These are phyloP conservation scores for Monochamus saltuarius DNA, from an alignment of 1,140 invertebrate genomes.

Conservation along the genomic window DNA sequence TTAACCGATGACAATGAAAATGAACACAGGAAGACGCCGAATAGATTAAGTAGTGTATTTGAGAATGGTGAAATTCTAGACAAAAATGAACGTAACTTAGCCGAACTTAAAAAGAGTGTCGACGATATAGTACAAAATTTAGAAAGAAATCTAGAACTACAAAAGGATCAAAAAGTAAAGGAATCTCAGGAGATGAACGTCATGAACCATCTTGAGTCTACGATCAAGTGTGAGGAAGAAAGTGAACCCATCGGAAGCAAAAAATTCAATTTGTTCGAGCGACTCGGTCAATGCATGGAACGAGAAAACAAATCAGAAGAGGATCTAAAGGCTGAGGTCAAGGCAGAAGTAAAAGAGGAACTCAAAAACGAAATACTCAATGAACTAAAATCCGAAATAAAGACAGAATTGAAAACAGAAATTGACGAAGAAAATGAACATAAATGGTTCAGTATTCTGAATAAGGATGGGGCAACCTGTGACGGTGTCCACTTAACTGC, in stretches of 20 bases:
- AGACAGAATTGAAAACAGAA: slow-evolving; percentile 52
- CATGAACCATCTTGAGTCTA: slow-evolving; percentile 21
- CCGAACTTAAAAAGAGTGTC: slow-evolving; percentile 58
- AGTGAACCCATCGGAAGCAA: slow-evolving; percentile 37
- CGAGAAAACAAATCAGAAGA: slow-evolving; percentile 54
- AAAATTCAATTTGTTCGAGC: slow-evolving; percentile 50
- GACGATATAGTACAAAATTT: slow-evolving; percentile 56
- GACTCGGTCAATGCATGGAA: slow-evolving; percentile 52
- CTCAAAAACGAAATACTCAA: slow-evolving; percentile 51
- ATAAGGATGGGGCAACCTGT: slow-evolving; percentile 59
- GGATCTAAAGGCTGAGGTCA: slow-evolving; percentile 56
- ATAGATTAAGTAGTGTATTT: slow-evolving; percentile 31
- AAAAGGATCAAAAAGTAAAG: slow-evolving; percentile 36
- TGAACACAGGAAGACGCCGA: slow-evolving; percentile 48
- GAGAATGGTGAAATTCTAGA: slow-evolving; percentile 48
- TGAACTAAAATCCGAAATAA: slow-evolving; percentile 48
- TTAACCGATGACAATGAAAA: slow-evolving; percentile 40
- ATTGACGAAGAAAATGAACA: slow-evolving; percentile 51
- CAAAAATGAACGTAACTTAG: slow-evolving; percentile 51
- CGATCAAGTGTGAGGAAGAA: slow-evolving; percentile 31
- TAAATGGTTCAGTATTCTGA: slow-evolving; percentile 66
- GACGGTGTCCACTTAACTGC: slow-evolving; percentile 51
- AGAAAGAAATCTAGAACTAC: slow-evolving; percentile 38
- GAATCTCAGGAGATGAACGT: slow-evolving; percentile 38
- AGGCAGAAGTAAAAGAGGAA: slow-evolving; percentile 55